phyloP scores from a whole-genome alignment of 2,113 vertebrate genomes.

The Daubentonia madagascariensis region DNA sequence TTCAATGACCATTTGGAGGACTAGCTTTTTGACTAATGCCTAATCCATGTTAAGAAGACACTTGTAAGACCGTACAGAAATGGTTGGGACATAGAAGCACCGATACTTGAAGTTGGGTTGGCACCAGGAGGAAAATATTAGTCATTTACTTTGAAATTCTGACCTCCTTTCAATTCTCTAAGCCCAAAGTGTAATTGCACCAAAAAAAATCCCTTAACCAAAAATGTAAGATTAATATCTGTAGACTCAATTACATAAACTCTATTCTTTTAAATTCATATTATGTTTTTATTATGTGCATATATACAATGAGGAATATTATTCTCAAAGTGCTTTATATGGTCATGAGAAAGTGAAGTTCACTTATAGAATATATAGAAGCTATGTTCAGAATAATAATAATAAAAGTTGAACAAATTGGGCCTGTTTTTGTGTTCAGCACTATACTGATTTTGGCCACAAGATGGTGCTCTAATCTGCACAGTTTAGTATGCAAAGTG shows the following conservation, averaged over 20 bases:
- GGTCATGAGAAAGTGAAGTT: not conserved
- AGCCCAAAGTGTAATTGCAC: not conserved
- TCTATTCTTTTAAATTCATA: not conserved
- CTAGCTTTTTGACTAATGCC: not conserved
- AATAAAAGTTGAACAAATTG: not conserved
- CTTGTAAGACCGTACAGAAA: not conserved
- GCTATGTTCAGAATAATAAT: no score
- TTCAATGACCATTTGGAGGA: not conserved
- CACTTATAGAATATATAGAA: no score
- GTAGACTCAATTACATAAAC: not conserved
- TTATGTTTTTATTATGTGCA: not conserved
- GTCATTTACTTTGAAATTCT: not conserved
- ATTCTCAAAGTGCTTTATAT: not conserved
- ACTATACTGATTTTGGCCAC: conserved; percentile 15
- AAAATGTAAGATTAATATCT: not conserved
- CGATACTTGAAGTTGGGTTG: not conserved
- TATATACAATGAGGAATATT: not conserved
- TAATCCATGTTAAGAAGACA: not conserved
- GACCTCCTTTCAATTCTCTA: not conserved
- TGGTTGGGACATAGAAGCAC: not conserved
- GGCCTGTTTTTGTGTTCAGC: not conserved
- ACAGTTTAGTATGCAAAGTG: not conserved
- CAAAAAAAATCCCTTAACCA: not conserved
- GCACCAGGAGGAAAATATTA: not conserved
- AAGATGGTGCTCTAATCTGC: conserved; percentile 35